Conservation (phyloP, 2,113 vertebrate genomes). For the Tauraco erythrolophus region DNA sequence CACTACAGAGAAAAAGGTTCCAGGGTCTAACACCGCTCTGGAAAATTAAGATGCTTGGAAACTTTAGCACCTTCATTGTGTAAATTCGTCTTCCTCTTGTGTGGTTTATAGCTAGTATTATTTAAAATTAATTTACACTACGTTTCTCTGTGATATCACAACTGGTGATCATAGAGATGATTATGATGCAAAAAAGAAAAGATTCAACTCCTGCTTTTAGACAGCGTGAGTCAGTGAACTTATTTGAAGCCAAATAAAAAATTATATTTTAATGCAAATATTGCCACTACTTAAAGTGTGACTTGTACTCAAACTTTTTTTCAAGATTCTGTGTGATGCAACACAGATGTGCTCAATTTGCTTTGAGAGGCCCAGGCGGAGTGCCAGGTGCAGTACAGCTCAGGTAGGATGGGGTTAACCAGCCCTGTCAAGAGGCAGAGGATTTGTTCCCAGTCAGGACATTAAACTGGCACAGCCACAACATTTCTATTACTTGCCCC, state of each 20-base stretch:
- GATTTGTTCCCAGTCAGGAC: neutral
- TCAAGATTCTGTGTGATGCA: neutral
- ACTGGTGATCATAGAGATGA: neutral
- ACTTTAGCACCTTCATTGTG: neutral
- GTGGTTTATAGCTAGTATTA: neutral
- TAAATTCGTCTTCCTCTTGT: neutral
- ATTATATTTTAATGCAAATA: neutral
- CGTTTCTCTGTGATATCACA: neutral
- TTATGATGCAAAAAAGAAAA: neutral
- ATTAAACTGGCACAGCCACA: neutral
- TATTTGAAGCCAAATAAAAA: neutral
- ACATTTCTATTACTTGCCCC: neutral
- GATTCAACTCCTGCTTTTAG: neutral
- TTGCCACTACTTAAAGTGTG: neutral
- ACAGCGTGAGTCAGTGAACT: neutral
- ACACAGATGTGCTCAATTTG: neutral
- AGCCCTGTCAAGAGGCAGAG: neutral
- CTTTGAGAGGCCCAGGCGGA: neutral
- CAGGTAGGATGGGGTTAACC: neutral
- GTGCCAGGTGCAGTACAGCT: accelerated
- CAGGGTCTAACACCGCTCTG: neutral
- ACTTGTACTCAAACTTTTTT: neutral
- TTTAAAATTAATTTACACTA: neutral
- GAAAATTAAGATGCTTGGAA: neutral
- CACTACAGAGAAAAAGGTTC: neutral